A percentile compares a stretch with the other conserved stretches of the same genome.
Evolutionary conservation across 2,113 vertebrate species (phyloP).

Genomic region (Sporophila hypoxantha): DNA sequence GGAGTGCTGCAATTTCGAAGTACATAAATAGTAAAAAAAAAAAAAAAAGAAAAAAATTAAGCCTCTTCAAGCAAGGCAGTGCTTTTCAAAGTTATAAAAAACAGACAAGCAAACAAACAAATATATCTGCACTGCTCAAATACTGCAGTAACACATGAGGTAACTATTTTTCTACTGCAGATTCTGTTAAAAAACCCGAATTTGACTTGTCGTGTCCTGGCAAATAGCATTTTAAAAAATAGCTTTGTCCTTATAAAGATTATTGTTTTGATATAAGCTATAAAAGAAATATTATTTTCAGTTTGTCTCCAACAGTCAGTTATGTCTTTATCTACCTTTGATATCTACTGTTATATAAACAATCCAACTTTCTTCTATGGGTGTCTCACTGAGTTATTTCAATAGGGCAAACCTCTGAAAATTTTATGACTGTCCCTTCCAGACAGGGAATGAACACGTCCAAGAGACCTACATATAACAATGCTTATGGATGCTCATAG

Average conservation of each 20-base stretch:
- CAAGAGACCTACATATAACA: background rate
- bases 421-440: slow-evolving; percentile 17
- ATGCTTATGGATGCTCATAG: background rate
- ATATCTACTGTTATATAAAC: background rate
- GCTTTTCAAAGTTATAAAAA: background rate
- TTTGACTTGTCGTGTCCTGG: background rate
- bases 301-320: background rate
- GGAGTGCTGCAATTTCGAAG: background rate
- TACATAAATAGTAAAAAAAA: background rate
- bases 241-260: background rate
- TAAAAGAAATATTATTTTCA: background rate
- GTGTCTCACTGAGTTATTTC: slow-evolving; percentile 4
- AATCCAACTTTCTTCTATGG: background rate
- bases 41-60: background rate
- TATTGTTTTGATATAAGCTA: background rate
- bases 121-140: background rate
- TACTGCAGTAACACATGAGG: background rate
- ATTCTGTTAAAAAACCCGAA: background rate
- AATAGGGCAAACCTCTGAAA: background rate
- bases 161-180: background rate
- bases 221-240: background rate
- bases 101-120: background rate
- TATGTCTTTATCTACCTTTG: background rate
- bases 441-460: background rate
- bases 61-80: background rate